phyloP scores from a whole-genome alignment of 2,113 vertebrate species.

The Hyla sarda region DNA sequence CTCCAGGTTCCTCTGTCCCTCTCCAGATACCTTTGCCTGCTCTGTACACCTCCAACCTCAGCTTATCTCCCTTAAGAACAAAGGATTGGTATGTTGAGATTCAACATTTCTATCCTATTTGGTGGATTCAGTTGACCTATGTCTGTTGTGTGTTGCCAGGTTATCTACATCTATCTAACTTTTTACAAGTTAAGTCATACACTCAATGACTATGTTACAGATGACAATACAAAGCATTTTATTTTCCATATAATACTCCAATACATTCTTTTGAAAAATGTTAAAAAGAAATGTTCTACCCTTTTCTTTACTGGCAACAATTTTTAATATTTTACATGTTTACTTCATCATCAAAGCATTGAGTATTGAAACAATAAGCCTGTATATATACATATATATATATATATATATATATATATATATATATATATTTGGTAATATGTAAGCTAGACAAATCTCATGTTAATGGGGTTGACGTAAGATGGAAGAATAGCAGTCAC shows the following conservation, averaged over 20 bases:
- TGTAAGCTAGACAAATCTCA: slow-evolving; percentile 50
- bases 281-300: neutral
- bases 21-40: too few species aligned
- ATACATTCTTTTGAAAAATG: neutral
- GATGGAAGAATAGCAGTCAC: slow-evolving; percentile 39
- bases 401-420: slow-evolving; percentile 5
- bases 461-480: neutral
- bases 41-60: too few species aligned
- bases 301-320: neutral
- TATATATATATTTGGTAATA: slow-evolving; percentile 12
- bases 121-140: too few species aligned
- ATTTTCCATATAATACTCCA: neutral
- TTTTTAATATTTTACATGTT: neutral
- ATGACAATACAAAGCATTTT: neutral
- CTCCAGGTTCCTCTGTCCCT: too few species aligned
- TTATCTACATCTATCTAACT: too few species aligned
- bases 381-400: slow-evolving; percentile 5
- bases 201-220: neutral
- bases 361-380: neutral
- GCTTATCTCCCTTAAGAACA: too few species aligned
- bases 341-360: neutral
- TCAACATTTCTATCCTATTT: too few species aligned
- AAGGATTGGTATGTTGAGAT: too few species aligned
- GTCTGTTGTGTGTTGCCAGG: too few species aligned
- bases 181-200: too few species aligned